phyloP scores from a whole-genome alignment of 2,113 vertebrate species.

The Cercopithecus mona region DNA sequence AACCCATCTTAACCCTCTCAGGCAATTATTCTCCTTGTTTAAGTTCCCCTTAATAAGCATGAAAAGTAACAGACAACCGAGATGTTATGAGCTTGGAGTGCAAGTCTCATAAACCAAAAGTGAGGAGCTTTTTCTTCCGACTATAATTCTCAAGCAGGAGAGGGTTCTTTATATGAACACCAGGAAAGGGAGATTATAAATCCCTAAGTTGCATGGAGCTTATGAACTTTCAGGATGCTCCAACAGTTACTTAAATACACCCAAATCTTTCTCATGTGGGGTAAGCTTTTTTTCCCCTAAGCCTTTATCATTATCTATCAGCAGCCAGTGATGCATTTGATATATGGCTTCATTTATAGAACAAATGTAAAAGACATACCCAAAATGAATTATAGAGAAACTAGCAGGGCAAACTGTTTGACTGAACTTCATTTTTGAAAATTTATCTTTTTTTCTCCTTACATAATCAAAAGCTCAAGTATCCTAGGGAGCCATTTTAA shows the following conservation, averaged over 20 bases:
- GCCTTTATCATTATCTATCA: conserved; percentile 30
- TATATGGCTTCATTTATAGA: conserved; percentile 57
- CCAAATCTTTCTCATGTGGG: not conserved
- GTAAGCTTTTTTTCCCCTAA: not conserved
- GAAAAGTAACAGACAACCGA: not conserved
- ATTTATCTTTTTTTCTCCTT: conserved; percentile 23
- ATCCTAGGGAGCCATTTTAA: not conserved
- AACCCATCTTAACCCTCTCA: conserved; percentile 37
- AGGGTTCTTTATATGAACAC: not conserved
- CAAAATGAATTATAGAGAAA: conserved; percentile 42
- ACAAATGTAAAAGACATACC: conserved; percentile 2
- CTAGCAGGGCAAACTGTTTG: not conserved
- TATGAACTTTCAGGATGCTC: conserved; percentile 6
- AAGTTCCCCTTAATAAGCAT: not conserved
- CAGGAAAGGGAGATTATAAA: not conserved
- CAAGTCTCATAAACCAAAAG: not conserved
- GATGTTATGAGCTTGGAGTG: not conserved
- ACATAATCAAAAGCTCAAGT: conserved; percentile 52
- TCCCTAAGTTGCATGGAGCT: not conserved
- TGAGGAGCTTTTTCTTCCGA: not conserved
- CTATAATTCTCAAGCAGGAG: not conserved
- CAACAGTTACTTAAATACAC: not conserved
- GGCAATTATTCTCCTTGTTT: not conserved
- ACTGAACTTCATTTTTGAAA: conserved; percentile 50
- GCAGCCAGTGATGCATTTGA: not conserved